phyloP scores from a whole-genome alignment of 2,888 invertebrate genomes.

The Helleia helle region DNA sequence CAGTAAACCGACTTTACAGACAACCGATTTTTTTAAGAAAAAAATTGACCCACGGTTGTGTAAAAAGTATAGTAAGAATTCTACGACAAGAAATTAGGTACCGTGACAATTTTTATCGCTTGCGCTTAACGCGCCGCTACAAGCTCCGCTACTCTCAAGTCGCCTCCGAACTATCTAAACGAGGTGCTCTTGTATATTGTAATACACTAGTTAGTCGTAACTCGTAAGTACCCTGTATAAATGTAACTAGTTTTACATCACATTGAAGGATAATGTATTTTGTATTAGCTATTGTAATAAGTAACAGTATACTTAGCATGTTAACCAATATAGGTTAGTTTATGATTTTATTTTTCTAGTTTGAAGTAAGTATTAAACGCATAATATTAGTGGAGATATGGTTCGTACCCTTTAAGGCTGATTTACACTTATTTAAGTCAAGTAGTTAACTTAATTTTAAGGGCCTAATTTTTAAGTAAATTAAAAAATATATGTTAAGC shows the following conservation, averaged over 20 bases:
- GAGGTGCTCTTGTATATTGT: conserved; percentile 7
- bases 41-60: too few relatives aligned
- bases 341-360: conserved; percentile 36
- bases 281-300: conserved; percentile 6
- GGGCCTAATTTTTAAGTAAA: too few relatives aligned
- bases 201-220: background rate
- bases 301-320: conserved; percentile 14
- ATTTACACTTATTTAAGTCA: too few relatives aligned
- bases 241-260: background rate
- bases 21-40: too few relatives aligned
- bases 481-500: too few relatives aligned
- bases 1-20: too few relatives aligned
- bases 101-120: too few relatives aligned
- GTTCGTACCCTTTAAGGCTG: conserved; percentile 27
- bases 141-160: conserved; percentile 2
- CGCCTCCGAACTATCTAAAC: background rate
- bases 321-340: conserved; percentile 40
- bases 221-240: background rate
- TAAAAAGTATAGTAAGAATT: too few relatives aligned
- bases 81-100: too few relatives aligned
- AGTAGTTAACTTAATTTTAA: too few relatives aligned
- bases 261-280: background rate
- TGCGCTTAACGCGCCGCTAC: too few relatives aligned
- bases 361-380: conserved; percentile 44
- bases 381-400: conserved; percentile 24